Evolutionary conservation across 1,140 invertebrate genomes (phyloP), one percentile per base, ranked within the genome.

Genomic region (Brachionus rubens): DNA sequence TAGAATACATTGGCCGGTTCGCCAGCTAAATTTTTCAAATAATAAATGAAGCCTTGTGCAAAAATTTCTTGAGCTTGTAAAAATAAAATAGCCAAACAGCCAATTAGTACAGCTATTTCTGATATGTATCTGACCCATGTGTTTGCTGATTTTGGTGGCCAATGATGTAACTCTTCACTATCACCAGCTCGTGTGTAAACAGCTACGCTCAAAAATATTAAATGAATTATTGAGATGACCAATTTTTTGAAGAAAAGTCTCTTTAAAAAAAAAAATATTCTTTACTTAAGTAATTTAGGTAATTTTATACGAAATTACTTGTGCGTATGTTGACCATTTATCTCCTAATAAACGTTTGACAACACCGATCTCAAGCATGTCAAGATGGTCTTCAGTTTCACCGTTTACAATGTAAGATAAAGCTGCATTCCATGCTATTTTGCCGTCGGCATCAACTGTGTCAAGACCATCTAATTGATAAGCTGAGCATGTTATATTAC

Each of bases 261-360:
- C 91, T 93, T 84, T 52, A 78, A 77, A 28, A 30, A 30, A 30
- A 59, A 52, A 12, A 75, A 76, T 65, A 65, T 46, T 19, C 9
- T 77, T 10, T 33, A 16, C 19, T 14, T 10, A 48, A 28, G 28
- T 4, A 33, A 36, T 19, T 26, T 52, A 12, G 16, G n/a, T 59
- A 7, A 36, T 62, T 21, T 21, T 10, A n/a, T 14, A 1, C 5
- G 33, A 41, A 82, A 81, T 86, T 88, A 94, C 93, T 84, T 91
- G 89, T 33, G 94, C 96, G 88, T 96, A 99, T 2, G 94, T 96
- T 84, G 98, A 98, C 96, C 96, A 99, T 85, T 99, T 99, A 86
- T 99, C 96, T 85, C 97, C 94, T 14, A 99, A 87, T 56, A 99
- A 85, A 80, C 94, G 89, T 83, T 97, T 92, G 82, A 99, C 97